Base-by-base conservation (phyloP, 1,140 invertebrate genomes). In the Oryctes rhinoceros region DNA sequence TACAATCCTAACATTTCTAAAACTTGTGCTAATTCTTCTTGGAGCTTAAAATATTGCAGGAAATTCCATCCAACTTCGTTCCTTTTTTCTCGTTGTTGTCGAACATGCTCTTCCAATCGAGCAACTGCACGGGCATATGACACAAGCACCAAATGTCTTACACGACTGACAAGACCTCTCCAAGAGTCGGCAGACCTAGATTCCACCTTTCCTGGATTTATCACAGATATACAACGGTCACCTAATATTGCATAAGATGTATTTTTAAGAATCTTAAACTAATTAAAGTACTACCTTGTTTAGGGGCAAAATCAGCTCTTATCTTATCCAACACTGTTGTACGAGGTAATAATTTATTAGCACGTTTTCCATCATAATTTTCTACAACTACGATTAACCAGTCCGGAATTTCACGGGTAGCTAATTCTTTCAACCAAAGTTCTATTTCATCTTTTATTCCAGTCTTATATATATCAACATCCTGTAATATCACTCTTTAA, bases 301-400 rank as follows among this genome's bases (percentile, higher is more conserved):
- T 98, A 18, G 93, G 91, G 77, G 95, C 95, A 92, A 99, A 98
- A 88, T 99, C 97, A 86, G 92, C 94, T 81, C 96, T 94, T 77
- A 99, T 96, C 91, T 97, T 98, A 89, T 99, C 97, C 80, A 97
- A 89, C 30, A 99, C 97, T 44, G 97, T 97, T 76, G 96, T 96
- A 83, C 97, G 91, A 30, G 96, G 96, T 75, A 99, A 88, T 24
- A 99, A 88, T 89, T 99, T 98, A 88, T 98, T 98, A 59, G 93
- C 93, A 88, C 96, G 96, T 84, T 95, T 94, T 84, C 94, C 94
- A 89, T 99, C 97, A 88, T 96, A 94, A 76, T 94, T 96, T 89
- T 97, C 96, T 47, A 99, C 96, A 80, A 98, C 89, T 74, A 98
- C 92, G 85, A 99, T 96, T 91, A 99, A 92, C 97, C 97, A 99